Evolutionary conservation across 2,113 vertebrate genomes (phyloP), one percentile per base, ranked within the genome.

Genomic region (Tyto alba): DNA sequence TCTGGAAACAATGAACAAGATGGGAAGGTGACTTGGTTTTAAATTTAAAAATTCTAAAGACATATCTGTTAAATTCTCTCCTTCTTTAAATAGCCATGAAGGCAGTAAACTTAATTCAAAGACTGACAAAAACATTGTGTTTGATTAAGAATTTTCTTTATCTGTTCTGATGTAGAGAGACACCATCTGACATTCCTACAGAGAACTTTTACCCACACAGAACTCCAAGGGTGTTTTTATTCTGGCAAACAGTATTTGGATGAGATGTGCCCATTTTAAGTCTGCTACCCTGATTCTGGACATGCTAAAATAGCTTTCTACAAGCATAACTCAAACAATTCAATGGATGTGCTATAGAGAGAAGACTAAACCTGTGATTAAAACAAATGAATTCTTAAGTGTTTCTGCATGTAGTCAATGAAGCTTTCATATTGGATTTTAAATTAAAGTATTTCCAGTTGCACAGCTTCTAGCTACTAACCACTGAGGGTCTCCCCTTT

Each of bases 1-100:
- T 99, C 99, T 99, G 67, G 40, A 98, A 97, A 96, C 18, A 95
- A 95, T 93, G 6, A 96, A 89, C 48, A 96, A 52, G 66, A 83
- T 41, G 45, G 48, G 29, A 91, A 38, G 11, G 68, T 78, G 41
- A 8, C 43, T 50, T 95, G n/a, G 17, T 77, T 93, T 96, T 52
- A 85, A 85, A 59, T 64, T 71, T 76, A 55, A 92, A 84, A 47
- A 71, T 41, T 56, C 52, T 77, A 55, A 95, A 91, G 34, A n/a
- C 4, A 1, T 30, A 85, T 36, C 29, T 81, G 21, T 56, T 77
- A 85, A 17, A 62, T 74, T 63, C n/a, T 67, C 15, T 74, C 32
- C 18, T 80, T 56, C 15, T 95, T 52, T 57, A 77, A 86, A 67
- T 52, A 91, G 2, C 14, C 2, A 4, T 8, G 9, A 94, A 79